Conservation (phyloP, 2,888 invertebrate genomes). For the Listrodromus nycthemerus region DNA sequence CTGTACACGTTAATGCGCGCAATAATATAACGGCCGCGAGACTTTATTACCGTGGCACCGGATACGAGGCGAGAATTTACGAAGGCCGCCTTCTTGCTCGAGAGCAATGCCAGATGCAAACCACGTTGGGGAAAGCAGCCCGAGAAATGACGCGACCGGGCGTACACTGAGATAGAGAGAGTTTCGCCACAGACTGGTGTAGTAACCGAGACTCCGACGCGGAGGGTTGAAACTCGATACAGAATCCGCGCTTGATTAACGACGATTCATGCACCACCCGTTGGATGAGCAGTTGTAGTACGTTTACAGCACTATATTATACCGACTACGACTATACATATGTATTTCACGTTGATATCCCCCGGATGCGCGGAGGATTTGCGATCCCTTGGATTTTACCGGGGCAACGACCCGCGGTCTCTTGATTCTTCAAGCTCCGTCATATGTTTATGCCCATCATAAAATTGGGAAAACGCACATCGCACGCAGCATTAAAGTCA, state of each 20-base stretch:
- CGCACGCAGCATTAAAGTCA: neutral
- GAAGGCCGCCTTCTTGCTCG: constrained; percentile 63
- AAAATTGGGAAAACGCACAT: neutral
- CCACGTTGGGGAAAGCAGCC: constrained; percentile 40
- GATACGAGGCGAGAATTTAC: constrained; percentile 69
- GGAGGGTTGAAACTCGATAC: constrained; percentile 83
- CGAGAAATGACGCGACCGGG: constrained; percentile 63
- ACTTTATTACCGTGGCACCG: constrained; percentile 66
- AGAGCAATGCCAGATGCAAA: constrained; percentile 65
- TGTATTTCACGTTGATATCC: constrained; percentile 45
- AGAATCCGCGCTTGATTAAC: constrained; percentile 82
- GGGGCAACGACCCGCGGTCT: constrained; percentile 75
- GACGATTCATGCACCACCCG: constrained; percentile 79
- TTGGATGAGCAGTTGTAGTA: constrained; percentile 72
- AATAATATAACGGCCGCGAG: constrained; percentile 63
- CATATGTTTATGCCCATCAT: neutral
- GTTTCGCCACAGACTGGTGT: constrained; percentile 46
- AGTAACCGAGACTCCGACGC: constrained; percentile 59
- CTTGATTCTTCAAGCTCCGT: constrained; percentile 35
- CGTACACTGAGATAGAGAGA: constrained; percentile 29
- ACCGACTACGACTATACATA: constrained; percentile 44
- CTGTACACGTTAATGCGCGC: constrained; percentile 58
- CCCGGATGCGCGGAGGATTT: constrained; percentile 74
- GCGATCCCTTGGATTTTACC: constrained; percentile 79
- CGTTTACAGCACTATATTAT: constrained; percentile 57